Evolutionary conservation across 2,113 vertebrate species (phyloP).

Genomic region (Leuciscus idus): DNA sequence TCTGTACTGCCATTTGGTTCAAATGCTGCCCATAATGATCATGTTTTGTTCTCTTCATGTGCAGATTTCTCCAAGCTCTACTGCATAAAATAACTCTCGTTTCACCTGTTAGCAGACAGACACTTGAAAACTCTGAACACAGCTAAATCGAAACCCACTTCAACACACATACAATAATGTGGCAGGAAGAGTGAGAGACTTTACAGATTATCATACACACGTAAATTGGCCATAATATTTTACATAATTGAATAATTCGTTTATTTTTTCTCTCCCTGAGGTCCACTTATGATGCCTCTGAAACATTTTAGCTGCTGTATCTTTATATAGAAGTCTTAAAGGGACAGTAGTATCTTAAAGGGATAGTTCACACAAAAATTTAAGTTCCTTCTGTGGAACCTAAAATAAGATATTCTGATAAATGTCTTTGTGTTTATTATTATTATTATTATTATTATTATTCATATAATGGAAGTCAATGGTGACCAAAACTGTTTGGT

Average conservation of each 20-base stretch:
- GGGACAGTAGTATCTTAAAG: background rate
- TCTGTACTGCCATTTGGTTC: constrained; percentile 78
- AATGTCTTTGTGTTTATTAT: background rate
- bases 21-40: constrained; percentile 81
- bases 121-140: constrained; percentile 42
- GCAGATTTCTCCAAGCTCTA: constrained; percentile 42
- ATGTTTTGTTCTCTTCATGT: constrained; percentile 77
- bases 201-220: background rate
- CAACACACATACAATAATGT: background rate
- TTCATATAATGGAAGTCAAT: background rate
- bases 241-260: background rate
- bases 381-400: background rate
- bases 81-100: constrained; percentile 34
- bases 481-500: background rate
- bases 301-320: background rate
- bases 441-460: background rate
- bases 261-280: background rate
- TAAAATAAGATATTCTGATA: background rate
- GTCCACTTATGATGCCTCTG: background rate
- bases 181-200: background rate
- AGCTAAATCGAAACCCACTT: background rate
- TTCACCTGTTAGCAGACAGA: constrained; percentile 36
- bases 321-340: background rate
- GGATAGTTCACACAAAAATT: background rate
- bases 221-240: background rate